These are phyloP conservation scores for Carcina quercana DNA, from an alignment of 2,888 invertebrate genomes.

Conservation along the genomic window DNA sequence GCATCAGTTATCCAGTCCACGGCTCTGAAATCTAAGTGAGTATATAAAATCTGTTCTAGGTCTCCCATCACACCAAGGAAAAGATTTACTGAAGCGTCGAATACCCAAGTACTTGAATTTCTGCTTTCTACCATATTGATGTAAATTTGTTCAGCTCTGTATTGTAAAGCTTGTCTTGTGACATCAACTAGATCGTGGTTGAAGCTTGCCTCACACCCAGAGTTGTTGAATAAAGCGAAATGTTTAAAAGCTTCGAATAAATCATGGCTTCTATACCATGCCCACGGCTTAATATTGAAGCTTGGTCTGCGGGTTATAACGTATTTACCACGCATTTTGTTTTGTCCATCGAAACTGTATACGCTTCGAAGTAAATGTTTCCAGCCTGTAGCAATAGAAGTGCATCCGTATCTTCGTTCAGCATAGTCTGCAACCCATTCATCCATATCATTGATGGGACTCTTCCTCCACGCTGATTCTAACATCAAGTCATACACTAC, in stretches of 20 bases:
- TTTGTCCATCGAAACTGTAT: not conserved
- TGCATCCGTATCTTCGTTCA: not conserved
- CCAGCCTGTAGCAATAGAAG: not conserved
- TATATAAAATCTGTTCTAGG: not conserved
- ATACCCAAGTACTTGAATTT: not conserved
- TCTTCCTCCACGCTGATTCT: constrained; percentile 83
- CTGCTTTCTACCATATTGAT: not conserved
- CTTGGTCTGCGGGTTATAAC: not conserved
- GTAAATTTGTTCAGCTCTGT: not conserved
- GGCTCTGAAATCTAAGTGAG: not conserved
- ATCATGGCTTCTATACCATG: not conserved
- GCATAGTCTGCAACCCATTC: constrained; percentile 7
- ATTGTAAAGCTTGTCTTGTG: not conserved
- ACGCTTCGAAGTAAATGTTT: not conserved
- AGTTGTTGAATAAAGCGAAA: not conserved
- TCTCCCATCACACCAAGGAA: not conserved
- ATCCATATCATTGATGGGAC: constrained; percentile 74
- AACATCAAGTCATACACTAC: constrained; percentile 92
- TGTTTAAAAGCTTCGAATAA: not conserved
- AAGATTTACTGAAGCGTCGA: not conserved
- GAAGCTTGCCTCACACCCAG: not conserved
- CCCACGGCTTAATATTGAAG: not conserved
- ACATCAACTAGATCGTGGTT: not conserved
- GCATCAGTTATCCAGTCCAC: not conserved
- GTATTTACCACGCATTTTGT: not conserved